A percentile compares a stretch with the other conserved stretches of the same genome.
phyloP scores from a whole-genome alignment of 2,797 vertebrate genomes.

The Nannoperca australis region DNA sequence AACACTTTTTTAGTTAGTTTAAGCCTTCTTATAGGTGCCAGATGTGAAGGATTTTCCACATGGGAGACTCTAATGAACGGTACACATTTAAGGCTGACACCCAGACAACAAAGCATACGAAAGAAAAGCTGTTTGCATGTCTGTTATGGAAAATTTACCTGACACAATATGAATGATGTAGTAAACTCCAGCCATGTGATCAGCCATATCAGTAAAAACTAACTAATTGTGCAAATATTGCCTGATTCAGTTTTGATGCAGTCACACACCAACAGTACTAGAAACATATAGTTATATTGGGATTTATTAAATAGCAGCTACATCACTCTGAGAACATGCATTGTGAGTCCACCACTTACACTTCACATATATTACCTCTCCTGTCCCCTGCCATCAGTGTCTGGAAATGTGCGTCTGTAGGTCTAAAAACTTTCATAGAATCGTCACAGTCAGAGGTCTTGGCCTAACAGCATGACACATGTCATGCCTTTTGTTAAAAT shows the following conservation, averaged over 20 bases:
- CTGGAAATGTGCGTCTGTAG: slow-evolving; percentile 6
- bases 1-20: slow-evolving; percentile 30
- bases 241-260: slow-evolving; percentile 7
- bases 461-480: not conserved
- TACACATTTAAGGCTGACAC: slow-evolving; percentile 35
- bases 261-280: not conserved
- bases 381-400: not conserved
- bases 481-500: slow-evolving; percentile 41
- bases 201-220: slow-evolving; percentile 14
- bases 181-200: slow-evolving; percentile 19
- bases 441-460: slow-evolving; percentile 16
- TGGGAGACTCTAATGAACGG: slow-evolving; percentile 19
- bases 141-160: slow-evolving; percentile 34
- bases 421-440: not conserved
- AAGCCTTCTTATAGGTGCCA: not conserved
- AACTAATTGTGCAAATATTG: slow-evolving; percentile 31
- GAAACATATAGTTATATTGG: not conserved
- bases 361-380: slow-evolving; percentile 9
- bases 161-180: slow-evolving; percentile 22
- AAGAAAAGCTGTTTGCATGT: slow-evolving; percentile 19
- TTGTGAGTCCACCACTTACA: slow-evolving; percentile 39
- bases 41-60: slow-evolving; percentile 38
- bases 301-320: slow-evolving; percentile 14
- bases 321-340: slow-evolving; percentile 12
- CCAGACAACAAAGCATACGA: slow-evolving; percentile 17